A percentile compares a stretch with the other conserved stretches of the same genome.
phyloP scores from a whole-genome alignment of 1,140 invertebrate genomes.

The Periplaneta americana region DNA sequence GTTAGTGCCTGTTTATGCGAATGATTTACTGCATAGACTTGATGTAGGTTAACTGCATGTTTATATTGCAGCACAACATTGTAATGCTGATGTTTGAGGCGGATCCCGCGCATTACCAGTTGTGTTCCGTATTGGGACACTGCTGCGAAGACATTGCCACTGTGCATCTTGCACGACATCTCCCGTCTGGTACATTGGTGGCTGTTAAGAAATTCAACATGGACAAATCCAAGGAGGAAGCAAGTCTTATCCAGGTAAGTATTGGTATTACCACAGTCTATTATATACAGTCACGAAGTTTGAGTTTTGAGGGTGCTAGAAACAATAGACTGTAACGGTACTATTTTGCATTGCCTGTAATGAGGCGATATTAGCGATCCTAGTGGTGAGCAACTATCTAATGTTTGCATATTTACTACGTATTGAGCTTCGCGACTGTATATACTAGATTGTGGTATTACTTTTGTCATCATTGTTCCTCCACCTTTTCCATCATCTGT shows the following conservation, averaged over 20 bases:
- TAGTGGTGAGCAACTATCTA: too few species aligned
- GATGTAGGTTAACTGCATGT: not conserved
- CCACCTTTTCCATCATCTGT: too few species aligned
- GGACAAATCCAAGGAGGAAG: slow-evolving; percentile 59
- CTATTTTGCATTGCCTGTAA: too few species aligned
- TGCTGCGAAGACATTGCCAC: slow-evolving; percentile 59
- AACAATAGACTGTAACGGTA: too few species aligned
- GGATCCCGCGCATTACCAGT: slow-evolving; percentile 31
- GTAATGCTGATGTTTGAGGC: slow-evolving; percentile 28
- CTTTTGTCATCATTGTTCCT: too few species aligned
- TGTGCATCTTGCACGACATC: slow-evolving; percentile 63
- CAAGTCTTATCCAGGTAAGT: slow-evolving; percentile 57
- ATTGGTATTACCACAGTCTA: too few species aligned
- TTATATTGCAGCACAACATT: not conserved
- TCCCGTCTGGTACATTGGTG: slow-evolving; percentile 58
- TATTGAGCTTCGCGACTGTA: too few species aligned
- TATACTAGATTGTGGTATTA: too few species aligned
- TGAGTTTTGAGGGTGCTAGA: too few species aligned
- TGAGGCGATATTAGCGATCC: too few species aligned
- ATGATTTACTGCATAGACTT: not conserved
- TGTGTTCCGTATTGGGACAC: slow-evolving; percentile 51
- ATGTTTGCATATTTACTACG: too few species aligned
- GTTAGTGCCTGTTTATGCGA: not conserved
- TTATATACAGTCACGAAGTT: too few species aligned
- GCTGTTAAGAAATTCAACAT: slow-evolving; percentile 71